These are phyloP conservation scores for Tanytarsus gracilentus DNA, from an alignment of 2,888 invertebrate species.

Conservation along the genomic window DNA sequence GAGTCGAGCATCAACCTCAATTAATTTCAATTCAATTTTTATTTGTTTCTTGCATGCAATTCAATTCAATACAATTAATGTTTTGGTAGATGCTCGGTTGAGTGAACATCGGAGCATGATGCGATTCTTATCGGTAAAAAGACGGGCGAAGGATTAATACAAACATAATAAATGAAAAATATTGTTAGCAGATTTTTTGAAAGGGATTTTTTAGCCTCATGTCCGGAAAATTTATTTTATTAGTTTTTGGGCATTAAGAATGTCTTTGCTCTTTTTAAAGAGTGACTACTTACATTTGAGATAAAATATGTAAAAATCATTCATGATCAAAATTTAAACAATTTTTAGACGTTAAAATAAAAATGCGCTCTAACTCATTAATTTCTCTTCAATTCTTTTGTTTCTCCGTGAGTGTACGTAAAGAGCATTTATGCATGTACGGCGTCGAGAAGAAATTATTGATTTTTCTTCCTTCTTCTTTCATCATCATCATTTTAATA, in stretches of 20 bases:
- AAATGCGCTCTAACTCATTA: too few species aligned
- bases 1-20: slow-evolving; percentile 29
- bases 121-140: slow-evolving; percentile 1
- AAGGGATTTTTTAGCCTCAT: too few species aligned
- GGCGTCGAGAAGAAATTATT: slow-evolving; percentile 22
- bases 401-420: too few species aligned
- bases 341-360: neutral
- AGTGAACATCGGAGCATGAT: slow-evolving; percentile 2
- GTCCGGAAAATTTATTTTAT: too few species aligned
- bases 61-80: slow-evolving; percentile 27
- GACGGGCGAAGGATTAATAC: slow-evolving; percentile 8
- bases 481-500: slow-evolving; percentile 28
- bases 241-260: too few species aligned
- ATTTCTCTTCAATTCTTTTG: too few species aligned
- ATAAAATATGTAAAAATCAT: too few species aligned
- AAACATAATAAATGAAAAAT: slow-evolving; percentile 18
- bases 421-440: too few species aligned
- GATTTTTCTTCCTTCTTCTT: slow-evolving; percentile 13
- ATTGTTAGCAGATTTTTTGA: too few species aligned
- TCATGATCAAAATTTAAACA: neutral
- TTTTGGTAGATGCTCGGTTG: neutral
- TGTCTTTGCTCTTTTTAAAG: too few species aligned
- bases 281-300: too few species aligned
- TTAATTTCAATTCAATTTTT: slow-evolving; percentile 29
- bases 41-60: slow-evolving; percentile 29